phyloP scores from a whole-genome alignment of 2,113 vertebrate species.

The Helogale parvula region DNA sequence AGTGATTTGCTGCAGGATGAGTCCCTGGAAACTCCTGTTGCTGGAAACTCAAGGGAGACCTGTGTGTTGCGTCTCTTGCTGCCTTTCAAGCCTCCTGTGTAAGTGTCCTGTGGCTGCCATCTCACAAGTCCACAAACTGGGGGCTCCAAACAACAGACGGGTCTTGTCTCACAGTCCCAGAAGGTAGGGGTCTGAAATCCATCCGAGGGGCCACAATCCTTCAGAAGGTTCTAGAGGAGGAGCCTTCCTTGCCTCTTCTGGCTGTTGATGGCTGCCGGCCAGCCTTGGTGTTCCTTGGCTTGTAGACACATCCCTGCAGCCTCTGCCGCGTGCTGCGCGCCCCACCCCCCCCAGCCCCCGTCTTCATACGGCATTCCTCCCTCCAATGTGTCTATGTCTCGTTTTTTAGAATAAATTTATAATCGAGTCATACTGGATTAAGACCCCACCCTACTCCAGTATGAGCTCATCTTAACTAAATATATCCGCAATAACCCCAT shows the following conservation, averaged over 20 bases:
- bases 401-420: not conserved
- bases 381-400: not conserved
- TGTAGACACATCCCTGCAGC: not conserved
- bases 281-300: not conserved
- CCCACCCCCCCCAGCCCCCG: not conserved
- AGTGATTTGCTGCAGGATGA: not conserved
- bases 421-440: not conserved
- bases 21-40: not conserved
- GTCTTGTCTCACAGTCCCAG: not conserved
- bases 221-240: not conserved
- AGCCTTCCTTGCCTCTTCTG: not conserved
- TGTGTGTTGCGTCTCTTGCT: not conserved
- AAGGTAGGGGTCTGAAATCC: not conserved
- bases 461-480: not conserved
- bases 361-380: not conserved
- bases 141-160: not conserved
- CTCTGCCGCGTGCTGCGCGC: not conserved
- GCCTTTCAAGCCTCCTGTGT: not conserved
- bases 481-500: not conserved
- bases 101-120: not conserved
- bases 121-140: not conserved
- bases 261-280: not conserved
- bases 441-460: not conserved
- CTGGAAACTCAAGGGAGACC: not conserved
- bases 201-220: not conserved